These are phyloP conservation scores for Hydrolagus affinis DNA, from an alignment of 2,113 vertebrate species.

Conservation along the genomic window DNA sequence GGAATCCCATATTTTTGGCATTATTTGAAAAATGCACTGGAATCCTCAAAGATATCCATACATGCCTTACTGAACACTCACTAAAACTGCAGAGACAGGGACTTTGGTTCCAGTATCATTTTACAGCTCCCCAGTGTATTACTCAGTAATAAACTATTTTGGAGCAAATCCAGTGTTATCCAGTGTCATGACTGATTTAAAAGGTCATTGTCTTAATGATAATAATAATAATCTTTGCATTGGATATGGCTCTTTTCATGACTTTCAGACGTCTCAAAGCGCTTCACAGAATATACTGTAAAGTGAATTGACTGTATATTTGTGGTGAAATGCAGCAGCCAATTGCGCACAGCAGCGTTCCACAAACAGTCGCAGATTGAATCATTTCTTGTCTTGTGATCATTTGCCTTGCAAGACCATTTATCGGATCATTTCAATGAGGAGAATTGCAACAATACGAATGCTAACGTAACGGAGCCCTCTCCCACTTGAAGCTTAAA, in stretches of 20 bases:
- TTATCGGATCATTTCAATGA: neutral
- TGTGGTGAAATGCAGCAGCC: too few relatives aligned
- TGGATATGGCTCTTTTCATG: too few relatives aligned
- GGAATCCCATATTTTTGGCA: neutral
- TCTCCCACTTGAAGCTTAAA: too few relatives aligned
- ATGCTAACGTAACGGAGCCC: too few relatives aligned
- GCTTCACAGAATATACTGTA: too few relatives aligned
- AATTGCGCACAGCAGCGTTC: too few relatives aligned
- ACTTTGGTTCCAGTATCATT: neutral
- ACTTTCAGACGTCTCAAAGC: too few relatives aligned
- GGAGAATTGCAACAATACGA: neutral
- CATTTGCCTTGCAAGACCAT: neutral
- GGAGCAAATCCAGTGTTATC: neutral
- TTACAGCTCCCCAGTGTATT: slow-evolving; percentile 9
- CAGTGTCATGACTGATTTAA: neutral
- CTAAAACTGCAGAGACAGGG: slow-evolving; percentile 13
- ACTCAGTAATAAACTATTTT: neutral
- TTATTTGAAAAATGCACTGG: neutral
- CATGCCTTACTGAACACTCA: neutral
- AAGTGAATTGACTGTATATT: too few relatives aligned
- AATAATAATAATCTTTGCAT: too few relatives aligned
- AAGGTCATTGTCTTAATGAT: neutral
- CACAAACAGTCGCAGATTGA: too few relatives aligned
- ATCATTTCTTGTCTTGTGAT: neutral
- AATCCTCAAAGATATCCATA: neutral